A percentile compares a stretch with the other conserved stretches of the same genome.
Conservation (phyloP, 2,113 vertebrate species). For the Kryptolebias marmoratus region DNA sequence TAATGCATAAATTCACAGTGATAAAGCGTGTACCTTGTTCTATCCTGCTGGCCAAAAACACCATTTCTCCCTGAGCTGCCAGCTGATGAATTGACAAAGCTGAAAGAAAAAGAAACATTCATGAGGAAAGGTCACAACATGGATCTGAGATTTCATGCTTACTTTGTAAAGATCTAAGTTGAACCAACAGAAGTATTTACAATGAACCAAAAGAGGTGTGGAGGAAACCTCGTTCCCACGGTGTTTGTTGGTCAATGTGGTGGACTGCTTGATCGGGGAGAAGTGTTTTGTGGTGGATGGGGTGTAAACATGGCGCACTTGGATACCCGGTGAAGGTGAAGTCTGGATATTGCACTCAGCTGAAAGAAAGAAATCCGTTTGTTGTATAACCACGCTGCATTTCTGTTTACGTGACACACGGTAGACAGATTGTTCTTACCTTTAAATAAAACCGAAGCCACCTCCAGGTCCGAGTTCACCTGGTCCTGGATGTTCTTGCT, state of each 20-base stretch:
- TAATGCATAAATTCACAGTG: neutral
- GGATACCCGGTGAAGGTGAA: constrained; percentile 94
- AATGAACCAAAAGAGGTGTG: constrained; percentile 94
- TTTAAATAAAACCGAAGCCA: constrained; percentile 98
- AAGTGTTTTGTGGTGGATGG: constrained; percentile 98
- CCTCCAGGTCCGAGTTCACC: constrained; percentile 98
- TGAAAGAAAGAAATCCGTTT: constrained; percentile 54
- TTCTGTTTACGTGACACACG: neutral
- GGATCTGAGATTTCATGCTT: neutral
- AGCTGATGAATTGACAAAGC: constrained; percentile 96
- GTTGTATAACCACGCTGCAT: neutral
- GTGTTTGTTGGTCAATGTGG: constrained; percentile 98
- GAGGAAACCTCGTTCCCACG: constrained; percentile 97
- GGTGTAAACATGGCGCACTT: constrained; percentile 97
- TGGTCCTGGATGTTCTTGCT: constrained; percentile 99
- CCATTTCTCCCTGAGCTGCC: constrained; percentile 97
- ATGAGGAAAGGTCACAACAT: neutral
- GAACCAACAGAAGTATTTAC: constrained; percentile 81
- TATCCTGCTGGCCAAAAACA: constrained; percentile 93
- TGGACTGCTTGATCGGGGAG: constrained; percentile 98
- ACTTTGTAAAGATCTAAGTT: neutral
- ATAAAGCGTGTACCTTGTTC: constrained; percentile 88
- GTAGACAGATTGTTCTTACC: constrained; percentile 73
- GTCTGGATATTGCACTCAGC: constrained; percentile 98
- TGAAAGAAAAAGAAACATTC: constrained; percentile 60